These are phyloP conservation scores for Chiloscyllium plagiosum DNA, from an alignment of 2,113 vertebrate species.

Conservation along the genomic window DNA sequence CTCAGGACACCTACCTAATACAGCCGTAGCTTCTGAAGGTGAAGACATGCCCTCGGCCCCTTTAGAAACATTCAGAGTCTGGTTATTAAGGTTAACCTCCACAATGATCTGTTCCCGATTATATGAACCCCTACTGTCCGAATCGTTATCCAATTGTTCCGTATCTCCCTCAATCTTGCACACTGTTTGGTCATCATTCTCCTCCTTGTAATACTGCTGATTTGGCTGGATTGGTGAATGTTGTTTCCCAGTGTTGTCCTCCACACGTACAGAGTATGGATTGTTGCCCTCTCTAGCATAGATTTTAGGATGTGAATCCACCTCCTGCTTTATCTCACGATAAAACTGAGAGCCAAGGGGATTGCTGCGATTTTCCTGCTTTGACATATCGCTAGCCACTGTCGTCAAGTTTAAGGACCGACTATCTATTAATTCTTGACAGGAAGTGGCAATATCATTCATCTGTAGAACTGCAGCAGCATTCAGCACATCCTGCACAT, in stretches of 20 bases:
- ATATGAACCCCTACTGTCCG: slow-evolving; percentile 63
- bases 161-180: slow-evolving; percentile 67
- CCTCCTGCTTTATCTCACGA: slow-evolving; percentile 84
- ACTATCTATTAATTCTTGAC: slow-evolving; percentile 80
- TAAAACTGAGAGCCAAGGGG: slow-evolving; percentile 60
- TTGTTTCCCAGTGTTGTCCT: slow-evolving; percentile 54
- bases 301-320: slow-evolving; percentile 68
- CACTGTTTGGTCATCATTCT: slow-evolving; percentile 56
- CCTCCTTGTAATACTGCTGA: slow-evolving; percentile 75
- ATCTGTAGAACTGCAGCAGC: slow-evolving; percentile 82
- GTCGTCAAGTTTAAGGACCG: slow-evolving; percentile 64
- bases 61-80: slow-evolving; percentile 89
- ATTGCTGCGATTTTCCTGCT: slow-evolving; percentile 50
- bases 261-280: slow-evolving; percentile 74
- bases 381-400: slow-evolving; percentile 56
- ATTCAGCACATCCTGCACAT: slow-evolving; percentile 79
- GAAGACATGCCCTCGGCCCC: slow-evolving; percentile 69
- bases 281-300: slow-evolving; percentile 73
- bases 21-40: slow-evolving; percentile 47
- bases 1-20: slow-evolving; percentile 44
- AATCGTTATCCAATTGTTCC: slow-evolving; percentile 56
- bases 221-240: slow-evolving; percentile 53
- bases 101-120: slow-evolving; percentile 89
- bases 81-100: slow-evolving; percentile 96
- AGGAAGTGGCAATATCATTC: slow-evolving; percentile 82